A percentile compares a stretch with the other conserved stretches of the same genome.
Evolutionary conservation across 2,797 vertebrate species (phyloP).

Genomic region (Columba guinea): DNA sequence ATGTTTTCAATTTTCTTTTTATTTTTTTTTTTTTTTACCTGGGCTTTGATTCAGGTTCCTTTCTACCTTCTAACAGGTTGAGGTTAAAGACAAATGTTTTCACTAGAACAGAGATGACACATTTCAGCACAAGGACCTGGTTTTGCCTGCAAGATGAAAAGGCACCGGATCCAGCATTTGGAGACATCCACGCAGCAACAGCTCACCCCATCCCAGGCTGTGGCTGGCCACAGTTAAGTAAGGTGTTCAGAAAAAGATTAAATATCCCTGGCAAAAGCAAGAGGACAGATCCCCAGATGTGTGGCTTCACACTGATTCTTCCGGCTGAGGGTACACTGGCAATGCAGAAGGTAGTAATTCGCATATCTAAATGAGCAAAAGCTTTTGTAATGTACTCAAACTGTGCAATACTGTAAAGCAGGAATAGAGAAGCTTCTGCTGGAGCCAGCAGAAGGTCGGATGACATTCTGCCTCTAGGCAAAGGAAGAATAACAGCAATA

Average conservation of each 20-base stretch:
- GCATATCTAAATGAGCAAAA: not conserved
- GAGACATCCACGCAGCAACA: constrained; percentile 32
- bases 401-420: not conserved
- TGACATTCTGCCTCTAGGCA: not conserved
- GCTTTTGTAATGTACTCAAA: not conserved
- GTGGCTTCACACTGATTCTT: not conserved
- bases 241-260: not conserved
- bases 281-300: not conserved
- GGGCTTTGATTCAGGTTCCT: not conserved
- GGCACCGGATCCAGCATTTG: not conserved
- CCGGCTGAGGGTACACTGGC: not conserved
- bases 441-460: not conserved
- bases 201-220: not conserved
- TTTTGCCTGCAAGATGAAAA: constrained; percentile 38
- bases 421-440: not conserved
- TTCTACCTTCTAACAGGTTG: not conserved
- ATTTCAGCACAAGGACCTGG: not conserved
- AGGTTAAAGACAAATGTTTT: constrained; percentile 28
- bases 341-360: not conserved
- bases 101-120: not conserved
- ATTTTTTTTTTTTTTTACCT: not conserved
- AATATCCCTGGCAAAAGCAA: not conserved
- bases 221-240: not conserved
- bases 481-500: not conserved
- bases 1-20: not conserved